Percentiles rank a stretch among this genome's conserved stretches.
Evolutionary conservation across 2,113 vertebrate genomes (phyloP).

Genomic region (Mystacornis crossleyi): DNA sequence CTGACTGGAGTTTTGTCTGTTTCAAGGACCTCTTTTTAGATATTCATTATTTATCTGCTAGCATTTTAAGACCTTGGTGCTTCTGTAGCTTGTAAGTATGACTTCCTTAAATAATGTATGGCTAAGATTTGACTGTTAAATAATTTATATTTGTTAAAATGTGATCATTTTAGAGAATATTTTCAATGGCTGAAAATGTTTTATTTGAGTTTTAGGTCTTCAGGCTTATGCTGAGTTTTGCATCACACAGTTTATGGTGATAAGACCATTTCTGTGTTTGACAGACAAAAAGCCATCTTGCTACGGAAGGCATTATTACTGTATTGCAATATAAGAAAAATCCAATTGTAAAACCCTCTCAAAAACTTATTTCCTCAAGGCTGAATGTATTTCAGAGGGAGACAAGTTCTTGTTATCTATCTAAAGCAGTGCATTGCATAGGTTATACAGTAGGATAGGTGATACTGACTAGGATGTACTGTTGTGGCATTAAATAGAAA

Average conservation of each 20-base stretch:
- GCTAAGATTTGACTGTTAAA: constrained; percentile 22
- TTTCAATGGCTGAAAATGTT: background rate
- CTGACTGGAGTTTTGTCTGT: background rate
- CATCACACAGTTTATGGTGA: background rate
- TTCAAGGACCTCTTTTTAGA: background rate
- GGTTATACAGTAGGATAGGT: background rate
- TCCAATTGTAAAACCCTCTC: background rate
- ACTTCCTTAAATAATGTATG: constrained; percentile 37
- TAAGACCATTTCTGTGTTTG: background rate
- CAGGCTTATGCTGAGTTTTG: background rate
- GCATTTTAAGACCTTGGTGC: background rate
- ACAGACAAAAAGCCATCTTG: background rate
- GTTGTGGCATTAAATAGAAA: background rate
- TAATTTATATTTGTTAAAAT: constrained; percentile 52
- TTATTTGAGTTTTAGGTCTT: background rate
- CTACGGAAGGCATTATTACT: background rate
- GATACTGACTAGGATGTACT: background rate
- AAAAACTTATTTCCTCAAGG: background rate
- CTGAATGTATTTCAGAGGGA: background rate
- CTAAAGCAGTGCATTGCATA: background rate
- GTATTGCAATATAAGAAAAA: background rate
- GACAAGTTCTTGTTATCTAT: background rate
- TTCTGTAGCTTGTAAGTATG: background rate
- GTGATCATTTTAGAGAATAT: background rate
- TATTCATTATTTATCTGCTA: constrained; percentile 56